Evolutionary conservation across 2,113 vertebrate species (phyloP), one percentile per base, ranked within the genome.

Genomic region (Tachysurus fulvidraco): DNA sequence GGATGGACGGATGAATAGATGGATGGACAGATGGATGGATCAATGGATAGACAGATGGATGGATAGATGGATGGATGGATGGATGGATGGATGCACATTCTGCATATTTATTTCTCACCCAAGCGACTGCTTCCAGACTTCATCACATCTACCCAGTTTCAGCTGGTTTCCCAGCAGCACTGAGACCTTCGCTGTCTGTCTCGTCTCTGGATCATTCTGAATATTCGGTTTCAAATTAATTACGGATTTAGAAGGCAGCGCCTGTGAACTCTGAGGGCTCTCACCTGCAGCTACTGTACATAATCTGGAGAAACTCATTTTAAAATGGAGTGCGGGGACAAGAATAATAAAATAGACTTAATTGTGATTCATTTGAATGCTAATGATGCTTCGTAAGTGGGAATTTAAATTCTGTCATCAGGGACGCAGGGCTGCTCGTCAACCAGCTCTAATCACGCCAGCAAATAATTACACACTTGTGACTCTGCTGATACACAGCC

Each of bases 381-480:
- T 65, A 83, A 65, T 83, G 44, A 65, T 46, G 12, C 60, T 65
- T 82, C 25, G 4, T 83, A 83, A 83, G 1, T 46, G 59, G 60
- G 50, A n/a, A 83, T 83, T 65, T 83, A 28, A 83, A 83, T 65
- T 28, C 25, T 28, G 81, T 83, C 81, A 50, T 65, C 81, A 52
- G 81, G 44, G 81, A 83, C 10, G 25, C 81, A n/a, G 59, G 44
- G 44, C 60, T 83, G 81, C 59, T 83, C 25, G 16, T 83, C 60
- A 83, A 65, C 5, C 23, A 17, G 60, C 60, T 65, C 62, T 83
- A 83, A 83, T 64, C 81, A 83, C 14, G 8, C 81, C 81, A 82
- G 81, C n/a, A 41, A 83, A 83, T 83, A 83, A 83, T 83, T 65
- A 83, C 60, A 83, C 81, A 65, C 81, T 83, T 65, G 81, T 65